Evolutionary conservation across 2,888 invertebrate genomes (phyloP), one percentile per base, ranked within the genome.

Genomic region (Netelia virgata): DNA sequence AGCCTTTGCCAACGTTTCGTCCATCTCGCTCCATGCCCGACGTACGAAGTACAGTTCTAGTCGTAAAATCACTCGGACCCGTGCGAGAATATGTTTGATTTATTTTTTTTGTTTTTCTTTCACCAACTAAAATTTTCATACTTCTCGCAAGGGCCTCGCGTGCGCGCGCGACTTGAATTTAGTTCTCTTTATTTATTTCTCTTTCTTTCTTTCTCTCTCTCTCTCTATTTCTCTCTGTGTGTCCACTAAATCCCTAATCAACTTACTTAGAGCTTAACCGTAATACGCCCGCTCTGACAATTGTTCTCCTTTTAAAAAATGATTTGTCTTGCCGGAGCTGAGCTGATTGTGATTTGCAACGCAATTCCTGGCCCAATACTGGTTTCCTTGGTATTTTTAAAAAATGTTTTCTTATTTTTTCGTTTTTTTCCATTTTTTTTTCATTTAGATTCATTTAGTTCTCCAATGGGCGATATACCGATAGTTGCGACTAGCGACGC

Each of bases 301-400:
- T 90, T 90, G 87, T 91, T 89, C 88, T 90, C 88, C 86, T 83
- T 85, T 82, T 86, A 90, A 90, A 91, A 90, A 92, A 91, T 90
- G 92, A 92, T 91, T 91, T 91, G 90, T 91, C 90, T 92, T 92
- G 93, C 91, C 93, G 91, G 93, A 92, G 93, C 89, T 91, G 93
- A 93, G 93, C 93, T 93, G 93, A 93, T 93, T 93, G 93, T 93
- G 93, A 93, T 92, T 93, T 93, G 92, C 92, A 93, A 93, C 93
- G 93, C 93, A 93, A 93, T 93, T 93, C 93, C 93, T 93, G 93
- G 93, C 93, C 93, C 92, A 92, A 90, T 90, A 91, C 90, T 91
- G 90, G 90, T 91, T 86, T 88, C 81, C 83, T 87, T 87, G 81
- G 80, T 80, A 84, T 82, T 85, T 84, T 85, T 76, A 6, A 36